Conservation (phyloP, 2,113 vertebrate species). For the Nanorana parkeri region DNA sequence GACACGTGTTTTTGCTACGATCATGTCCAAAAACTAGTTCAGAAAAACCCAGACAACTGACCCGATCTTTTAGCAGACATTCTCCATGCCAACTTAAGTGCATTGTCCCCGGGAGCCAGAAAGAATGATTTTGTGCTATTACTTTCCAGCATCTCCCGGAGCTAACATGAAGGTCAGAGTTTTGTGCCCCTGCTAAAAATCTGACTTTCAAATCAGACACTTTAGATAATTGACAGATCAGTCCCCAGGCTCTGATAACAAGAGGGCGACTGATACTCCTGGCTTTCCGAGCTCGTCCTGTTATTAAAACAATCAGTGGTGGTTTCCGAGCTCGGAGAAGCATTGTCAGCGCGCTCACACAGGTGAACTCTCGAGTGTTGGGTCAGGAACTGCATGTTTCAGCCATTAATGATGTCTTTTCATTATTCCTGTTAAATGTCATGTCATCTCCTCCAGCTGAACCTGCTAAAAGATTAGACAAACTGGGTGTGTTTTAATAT, state of each 20-base stretch:
- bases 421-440: conserved; percentile 17
- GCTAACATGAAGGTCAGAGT: conserved; percentile 3
- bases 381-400: conserved; percentile 13
- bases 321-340: conserved; percentile 2
- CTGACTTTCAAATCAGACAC: conserved; percentile 66
- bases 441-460: background rate
- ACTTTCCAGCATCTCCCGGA: too few relatives aligned
- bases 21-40: too few relatives aligned
- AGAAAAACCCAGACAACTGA: too few relatives aligned
- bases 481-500: background rate
- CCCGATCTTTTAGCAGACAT: too few relatives aligned
- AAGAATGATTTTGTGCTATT: too few relatives aligned
- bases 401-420: conserved; percentile 12
- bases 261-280: conserved; percentile 43
- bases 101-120: too few relatives aligned
- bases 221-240: conserved; percentile 70
- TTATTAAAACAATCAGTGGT: conserved; percentile 65
- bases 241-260: conserved; percentile 68
- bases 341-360: background rate
- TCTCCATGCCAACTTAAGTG: too few relatives aligned
- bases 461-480: background rate
- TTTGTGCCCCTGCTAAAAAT: background rate
- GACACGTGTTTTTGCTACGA: too few relatives aligned
- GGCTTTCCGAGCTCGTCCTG: conserved; percentile 62
- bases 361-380: background rate